Evolutionary conservation across 2,797 vertebrate genomes (phyloP).

Genomic region (Aselliscus stoliczkanus): DNA sequence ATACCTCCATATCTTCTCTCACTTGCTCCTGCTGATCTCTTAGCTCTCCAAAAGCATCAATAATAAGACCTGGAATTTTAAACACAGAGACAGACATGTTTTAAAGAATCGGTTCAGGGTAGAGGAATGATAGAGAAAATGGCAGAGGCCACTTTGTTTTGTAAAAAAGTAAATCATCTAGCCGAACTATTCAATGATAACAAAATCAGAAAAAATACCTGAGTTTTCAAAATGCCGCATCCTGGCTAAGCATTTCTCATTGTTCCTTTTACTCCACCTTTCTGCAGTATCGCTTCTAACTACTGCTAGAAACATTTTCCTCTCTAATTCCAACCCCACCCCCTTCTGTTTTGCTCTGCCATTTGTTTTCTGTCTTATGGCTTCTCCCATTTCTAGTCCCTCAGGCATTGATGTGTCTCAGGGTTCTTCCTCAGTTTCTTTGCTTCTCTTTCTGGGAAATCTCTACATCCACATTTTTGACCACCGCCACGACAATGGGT

Average conservation of each 20-base stretch:
- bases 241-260: neutral
- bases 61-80: conserved; percentile 92
- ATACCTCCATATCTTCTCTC: conserved; percentile 99
- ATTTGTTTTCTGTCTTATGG: rapidly evolving
- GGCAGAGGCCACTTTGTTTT: neutral
- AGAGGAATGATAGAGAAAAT: neutral
- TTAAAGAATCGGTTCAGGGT: neutral
- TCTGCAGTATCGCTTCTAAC: neutral
- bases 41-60: conserved; percentile 98
- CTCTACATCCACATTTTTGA: neutral
- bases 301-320: rapidly evolving
- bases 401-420: rapidly evolving
- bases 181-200: neutral
- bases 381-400: neutral
- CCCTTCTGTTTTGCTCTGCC: rapidly evolving
- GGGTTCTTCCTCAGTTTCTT: neutral
- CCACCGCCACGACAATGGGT: neutral
- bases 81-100: conserved; percentile 17
- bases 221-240: neutral
- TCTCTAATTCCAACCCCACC: too few relatives aligned
- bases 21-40: conserved; percentile 99
- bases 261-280: neutral
- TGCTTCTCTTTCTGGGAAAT: neutral
- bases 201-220: neutral
- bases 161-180: neutral